A percentile compares a stretch with the other conserved stretches of the same genome.
phyloP scores from a whole-genome alignment of 2,888 invertebrate genomes.

The Apoderus coryli region DNA sequence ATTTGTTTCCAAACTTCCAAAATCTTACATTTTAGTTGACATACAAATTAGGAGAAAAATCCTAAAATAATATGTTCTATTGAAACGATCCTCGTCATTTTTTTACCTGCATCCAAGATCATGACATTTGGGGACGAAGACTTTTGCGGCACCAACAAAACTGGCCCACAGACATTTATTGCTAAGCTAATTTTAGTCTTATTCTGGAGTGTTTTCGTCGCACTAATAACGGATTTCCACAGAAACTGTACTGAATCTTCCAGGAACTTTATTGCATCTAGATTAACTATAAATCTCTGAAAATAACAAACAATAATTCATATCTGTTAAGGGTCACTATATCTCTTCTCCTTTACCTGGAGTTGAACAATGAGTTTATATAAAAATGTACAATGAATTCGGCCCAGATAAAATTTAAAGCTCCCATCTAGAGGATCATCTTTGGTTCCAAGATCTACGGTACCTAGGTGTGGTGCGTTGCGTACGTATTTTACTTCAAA shows the following conservation, averaged over 20 bases:
- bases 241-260: conserved; percentile 19
- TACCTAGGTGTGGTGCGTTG: conserved; percentile 43
- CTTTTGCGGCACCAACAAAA: conserved; percentile 62
- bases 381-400: conserved; percentile 56
- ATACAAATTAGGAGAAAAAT: too few relatives aligned
- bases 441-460: conserved; percentile 37
- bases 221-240: conserved; percentile 19
- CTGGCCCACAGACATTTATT: conserved; percentile 47
- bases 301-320: too few relatives aligned
- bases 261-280: conserved; percentile 26
- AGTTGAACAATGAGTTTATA: conserved; percentile 47
- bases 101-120: conserved; percentile 54
- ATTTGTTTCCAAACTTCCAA: too few relatives aligned
- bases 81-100: background rate
- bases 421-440: conserved; percentile 47
- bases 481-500: conserved; percentile 65
- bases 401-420: conserved; percentile 52
- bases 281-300: conserved; percentile 29
- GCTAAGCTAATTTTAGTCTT: conserved; percentile 29
- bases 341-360: too few relatives aligned
- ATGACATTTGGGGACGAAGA: conserved; percentile 63
- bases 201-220: conserved; percentile 28
- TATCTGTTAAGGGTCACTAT: too few relatives aligned
- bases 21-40: too few relatives aligned
- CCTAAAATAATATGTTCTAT: too few relatives aligned